Conservation (phyloP, 35 echinoderm and acorn worm genomes). For the Holothuria glaberrima region DNA sequence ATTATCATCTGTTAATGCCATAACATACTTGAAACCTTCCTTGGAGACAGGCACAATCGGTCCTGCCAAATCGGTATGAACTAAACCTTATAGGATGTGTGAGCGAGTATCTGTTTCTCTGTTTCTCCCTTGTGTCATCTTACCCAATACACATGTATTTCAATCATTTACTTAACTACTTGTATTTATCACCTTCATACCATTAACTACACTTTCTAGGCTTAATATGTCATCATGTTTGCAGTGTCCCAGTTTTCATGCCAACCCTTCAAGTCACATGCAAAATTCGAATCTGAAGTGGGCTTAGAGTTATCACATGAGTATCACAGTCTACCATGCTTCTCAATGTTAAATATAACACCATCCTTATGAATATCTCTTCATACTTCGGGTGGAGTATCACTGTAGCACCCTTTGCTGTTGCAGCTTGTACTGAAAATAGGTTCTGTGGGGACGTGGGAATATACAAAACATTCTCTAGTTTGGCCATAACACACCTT, state of each 20-base stretch:
- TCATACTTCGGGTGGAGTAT: background rate
- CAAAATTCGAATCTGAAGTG: background rate
- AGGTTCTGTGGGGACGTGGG: constrained; percentile 13
- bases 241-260: constrained; percentile 35
- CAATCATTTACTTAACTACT: constrained; percentile 22
- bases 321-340: constrained; percentile 10
- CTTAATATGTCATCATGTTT: constrained; percentile 22
- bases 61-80: constrained; percentile 47
- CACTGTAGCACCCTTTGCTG: constrained; percentile 2
- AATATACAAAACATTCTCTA: constrained; percentile 47
- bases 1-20: constrained; percentile 58
- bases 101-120: constrained; percentile 32
- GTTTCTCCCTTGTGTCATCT: constrained; percentile 47
- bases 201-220: constrained; percentile 26
- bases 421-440: constrained; percentile 41
- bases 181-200: background rate
- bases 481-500: background rate
- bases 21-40: constrained; percentile 58
- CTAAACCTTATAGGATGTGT: background rate
- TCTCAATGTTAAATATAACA: constrained; percentile 7
- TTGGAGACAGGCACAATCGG: constrained; percentile 16
- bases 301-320: background rate
- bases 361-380: background rate
- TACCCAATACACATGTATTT: constrained; percentile 50
- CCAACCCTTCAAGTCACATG: background rate